Conservation (phyloP, 1,140 invertebrate species). For the Nymphalis io region DNA sequence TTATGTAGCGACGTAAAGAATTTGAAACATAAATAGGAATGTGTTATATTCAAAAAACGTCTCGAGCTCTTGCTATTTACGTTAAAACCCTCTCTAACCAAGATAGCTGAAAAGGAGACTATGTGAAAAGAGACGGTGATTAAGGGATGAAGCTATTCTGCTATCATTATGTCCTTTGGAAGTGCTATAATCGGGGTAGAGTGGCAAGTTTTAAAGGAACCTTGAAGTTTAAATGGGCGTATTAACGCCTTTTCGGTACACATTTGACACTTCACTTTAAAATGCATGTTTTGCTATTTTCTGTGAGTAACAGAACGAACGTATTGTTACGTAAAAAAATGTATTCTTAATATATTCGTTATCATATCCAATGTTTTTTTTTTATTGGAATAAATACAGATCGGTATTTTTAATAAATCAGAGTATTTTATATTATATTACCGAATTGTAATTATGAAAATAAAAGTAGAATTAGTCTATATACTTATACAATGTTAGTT, state of each 20-base stretch:
- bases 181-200: slow-evolving; percentile 28
- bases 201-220: slow-evolving; percentile 19
- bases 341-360: not conserved
- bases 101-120: slow-evolving; percentile 20
- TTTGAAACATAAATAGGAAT: slow-evolving; percentile 1
- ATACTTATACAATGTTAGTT: too few species aligned
- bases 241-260: slow-evolving; percentile 11
- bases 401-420: too few species aligned
- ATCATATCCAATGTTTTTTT: not conserved
- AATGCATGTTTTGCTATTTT: slow-evolving; percentile 1
- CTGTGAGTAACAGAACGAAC: not conserved
- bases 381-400: too few species aligned
- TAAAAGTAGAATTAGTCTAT: too few species aligned
- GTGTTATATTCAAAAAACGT: slow-evolving; percentile 8
- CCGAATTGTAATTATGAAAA: too few species aligned
- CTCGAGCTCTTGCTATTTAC: slow-evolving; percentile 1
- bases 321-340: not conserved
- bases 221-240: slow-evolving; percentile 18
- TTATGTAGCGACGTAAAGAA: not conserved
- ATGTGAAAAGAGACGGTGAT: slow-evolving; percentile 36
- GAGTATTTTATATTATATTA: too few species aligned
- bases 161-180: slow-evolving; percentile 33
- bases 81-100: slow-evolving; percentile 16
- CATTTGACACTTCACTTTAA: not conserved
- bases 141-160: slow-evolving; percentile 38